phyloP scores from a whole-genome alignment of 2,113 vertebrate species.

The Lontra canadensis region DNA sequence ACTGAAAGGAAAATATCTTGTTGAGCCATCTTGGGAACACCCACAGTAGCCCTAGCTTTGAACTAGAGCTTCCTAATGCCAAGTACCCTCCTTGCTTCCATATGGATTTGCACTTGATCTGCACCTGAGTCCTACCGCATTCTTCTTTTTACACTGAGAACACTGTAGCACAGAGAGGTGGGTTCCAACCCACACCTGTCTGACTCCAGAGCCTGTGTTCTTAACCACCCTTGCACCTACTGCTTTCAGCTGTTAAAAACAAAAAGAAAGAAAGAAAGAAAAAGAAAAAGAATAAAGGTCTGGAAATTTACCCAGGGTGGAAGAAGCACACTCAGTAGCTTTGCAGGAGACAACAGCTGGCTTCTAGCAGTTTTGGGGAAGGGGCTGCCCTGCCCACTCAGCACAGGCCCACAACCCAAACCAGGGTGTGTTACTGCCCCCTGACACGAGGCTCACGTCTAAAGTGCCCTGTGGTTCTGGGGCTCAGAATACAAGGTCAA shows the following conservation, averaged over 20 bases:
- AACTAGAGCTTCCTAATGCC: background rate
- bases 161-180: background rate
- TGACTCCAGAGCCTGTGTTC: background rate
- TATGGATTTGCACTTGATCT: background rate
- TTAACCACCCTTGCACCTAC: background rate
- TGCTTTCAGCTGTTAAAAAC: background rate
- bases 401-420: background rate
- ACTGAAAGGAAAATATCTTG: background rate
- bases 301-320: background rate
- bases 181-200: background rate
- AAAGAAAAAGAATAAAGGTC: background rate
- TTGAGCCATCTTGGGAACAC: background rate
- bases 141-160: background rate
- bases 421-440: background rate
- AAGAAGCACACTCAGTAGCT: background rate
- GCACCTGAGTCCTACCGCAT: background rate
- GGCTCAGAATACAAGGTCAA: background rate
- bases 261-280: background rate
- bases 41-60: background rate
- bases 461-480: background rate
- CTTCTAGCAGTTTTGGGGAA: background rate
- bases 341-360: background rate
- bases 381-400: background rate
- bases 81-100: background rate
- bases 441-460: background rate